These are phyloP conservation scores for Sciurus carolinensis DNA, from an alignment of 2,797 vertebrate species.

Conservation along the genomic window DNA sequence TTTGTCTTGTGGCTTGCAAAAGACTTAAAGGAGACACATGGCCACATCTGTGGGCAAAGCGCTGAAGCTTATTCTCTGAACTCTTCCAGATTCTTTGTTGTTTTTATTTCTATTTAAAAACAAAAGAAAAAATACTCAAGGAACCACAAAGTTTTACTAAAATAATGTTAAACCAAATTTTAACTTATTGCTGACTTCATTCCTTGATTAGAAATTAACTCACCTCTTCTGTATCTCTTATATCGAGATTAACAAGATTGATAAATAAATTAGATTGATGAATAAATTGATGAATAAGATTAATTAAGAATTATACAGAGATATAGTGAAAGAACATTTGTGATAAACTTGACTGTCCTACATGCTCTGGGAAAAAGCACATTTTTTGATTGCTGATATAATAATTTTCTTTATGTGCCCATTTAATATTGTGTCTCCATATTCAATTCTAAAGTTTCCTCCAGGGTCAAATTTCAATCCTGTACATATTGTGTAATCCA, in stretches of 20 bases:
- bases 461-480: conserved; percentile 4
- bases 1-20: not conserved
- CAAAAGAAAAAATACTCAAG: not conserved
- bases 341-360: not conserved
- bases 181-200: not conserved
- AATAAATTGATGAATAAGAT: conserved; percentile 30
- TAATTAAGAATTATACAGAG: conserved; percentile 51
- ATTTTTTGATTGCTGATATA: conserved; percentile 19
- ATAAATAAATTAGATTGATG: not conserved
- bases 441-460: conserved; percentile 47
- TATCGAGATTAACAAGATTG: not conserved
- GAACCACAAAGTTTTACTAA: not conserved
- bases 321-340: not conserved
- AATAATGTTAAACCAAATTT: not conserved
- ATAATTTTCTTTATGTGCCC: conserved; percentile 28
- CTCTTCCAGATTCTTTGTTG: not conserved
- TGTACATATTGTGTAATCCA: not conserved
- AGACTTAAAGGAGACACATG: not conserved
- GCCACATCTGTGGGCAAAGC: not conserved
- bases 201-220: conserved; percentile 27
- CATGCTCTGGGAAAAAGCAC: not conserved
- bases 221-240: not conserved
- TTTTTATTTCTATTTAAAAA: not conserved
- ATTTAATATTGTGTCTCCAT: conserved; percentile 17
- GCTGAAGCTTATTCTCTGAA: not conserved